These are phyloP conservation scores for Ceratosolen fusciceps DNA, from an alignment of 1,140 invertebrate genomes.

Conservation along the genomic window DNA sequence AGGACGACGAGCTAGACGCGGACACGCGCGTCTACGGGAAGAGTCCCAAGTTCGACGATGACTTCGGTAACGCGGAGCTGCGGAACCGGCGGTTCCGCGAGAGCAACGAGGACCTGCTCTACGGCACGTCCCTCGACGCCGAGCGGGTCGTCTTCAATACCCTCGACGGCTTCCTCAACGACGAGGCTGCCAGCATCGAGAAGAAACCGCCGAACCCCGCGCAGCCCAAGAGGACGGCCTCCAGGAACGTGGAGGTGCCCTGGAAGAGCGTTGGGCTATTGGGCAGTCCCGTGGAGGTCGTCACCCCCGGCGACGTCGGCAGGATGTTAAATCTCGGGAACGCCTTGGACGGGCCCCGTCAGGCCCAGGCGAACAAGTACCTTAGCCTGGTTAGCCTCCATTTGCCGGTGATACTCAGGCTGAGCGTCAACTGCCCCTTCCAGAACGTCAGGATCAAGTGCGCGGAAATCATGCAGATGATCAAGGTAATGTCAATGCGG, in stretches of 20 bases:
- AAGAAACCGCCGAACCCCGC: conserved; percentile 61
- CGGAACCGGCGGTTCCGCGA: not conserved
- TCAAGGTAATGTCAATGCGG: conserved; percentile 66
- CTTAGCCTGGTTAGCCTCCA: conserved; percentile 73
- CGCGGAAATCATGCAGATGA: conserved; percentile 73
- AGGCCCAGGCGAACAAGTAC: conserved; percentile 70
- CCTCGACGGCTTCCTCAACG: conserved; percentile 66
- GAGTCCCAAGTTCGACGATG: conserved; percentile 69
- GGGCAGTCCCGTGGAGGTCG: conserved; percentile 59
- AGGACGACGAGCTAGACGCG: conserved; percentile 64
- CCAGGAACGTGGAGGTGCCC: conserved; percentile 65
- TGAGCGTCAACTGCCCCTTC: conserved; percentile 75
- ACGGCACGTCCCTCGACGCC: conserved; percentile 36
- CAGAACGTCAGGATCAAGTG: conserved; percentile 74
- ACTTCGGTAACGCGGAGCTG: conserved; percentile 54
- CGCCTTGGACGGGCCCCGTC: conserved; percentile 68
- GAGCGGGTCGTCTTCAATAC: conserved; percentile 68
- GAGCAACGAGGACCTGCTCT: conserved; percentile 52
- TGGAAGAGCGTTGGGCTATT: conserved; percentile 60
- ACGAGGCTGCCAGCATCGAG: conserved; percentile 54
- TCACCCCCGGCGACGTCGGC: conserved; percentile 68
- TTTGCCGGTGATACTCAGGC: conserved; percentile 73
- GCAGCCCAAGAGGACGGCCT: conserved; percentile 65
- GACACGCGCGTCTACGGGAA: conserved; percentile 67
- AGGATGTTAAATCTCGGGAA: conserved; percentile 69